phyloP scores from a whole-genome alignment of 2,888 invertebrate genomes.

The Pammene aurita region DNA sequence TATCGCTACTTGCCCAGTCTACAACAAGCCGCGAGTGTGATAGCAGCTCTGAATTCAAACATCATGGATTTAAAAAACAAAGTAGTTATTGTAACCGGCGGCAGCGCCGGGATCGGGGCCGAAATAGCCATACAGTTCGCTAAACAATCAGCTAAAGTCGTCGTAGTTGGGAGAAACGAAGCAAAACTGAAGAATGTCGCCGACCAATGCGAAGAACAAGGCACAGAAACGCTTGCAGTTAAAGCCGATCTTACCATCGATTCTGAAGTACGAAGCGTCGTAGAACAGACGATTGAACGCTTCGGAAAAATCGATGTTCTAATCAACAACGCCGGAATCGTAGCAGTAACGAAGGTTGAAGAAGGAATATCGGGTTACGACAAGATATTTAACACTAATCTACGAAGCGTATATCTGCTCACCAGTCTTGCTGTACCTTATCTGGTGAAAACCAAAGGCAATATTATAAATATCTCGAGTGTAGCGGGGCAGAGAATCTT shows the following conservation, averaged over 20 bases:
- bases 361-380: neutral
- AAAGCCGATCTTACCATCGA: slow-evolving; percentile 11
- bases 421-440: slow-evolving; percentile 12
- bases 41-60: too few species aligned
- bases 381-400: slow-evolving; percentile 12
- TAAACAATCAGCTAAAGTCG: slow-evolving; percentile 13
- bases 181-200: neutral
- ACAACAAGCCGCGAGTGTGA: neutral
- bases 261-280: slow-evolving; percentile 1
- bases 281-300: neutral
- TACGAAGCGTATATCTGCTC: slow-evolving; percentile 13
- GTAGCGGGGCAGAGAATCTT: neutral
- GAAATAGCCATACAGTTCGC: slow-evolving; percentile 10
- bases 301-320: slow-evolving; percentile 17
- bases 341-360: neutral
- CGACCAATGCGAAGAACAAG: slow-evolving; percentile 2
- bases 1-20: neutral
- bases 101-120: slow-evolving; percentile 15
- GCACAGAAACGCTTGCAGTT: neutral
- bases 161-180: slow-evolving; percentile 14
- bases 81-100: slow-evolving; percentile 15
- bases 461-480: slow-evolving; percentile 18
- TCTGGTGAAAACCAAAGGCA: slow-evolving; percentile 17
- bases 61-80: slow-evolving; percentile 16
- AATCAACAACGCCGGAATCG: slow-evolving; percentile 14